phyloP scores from a whole-genome alignment of 2,113 vertebrate species.

The Dicerorhinus sumatrensis region DNA sequence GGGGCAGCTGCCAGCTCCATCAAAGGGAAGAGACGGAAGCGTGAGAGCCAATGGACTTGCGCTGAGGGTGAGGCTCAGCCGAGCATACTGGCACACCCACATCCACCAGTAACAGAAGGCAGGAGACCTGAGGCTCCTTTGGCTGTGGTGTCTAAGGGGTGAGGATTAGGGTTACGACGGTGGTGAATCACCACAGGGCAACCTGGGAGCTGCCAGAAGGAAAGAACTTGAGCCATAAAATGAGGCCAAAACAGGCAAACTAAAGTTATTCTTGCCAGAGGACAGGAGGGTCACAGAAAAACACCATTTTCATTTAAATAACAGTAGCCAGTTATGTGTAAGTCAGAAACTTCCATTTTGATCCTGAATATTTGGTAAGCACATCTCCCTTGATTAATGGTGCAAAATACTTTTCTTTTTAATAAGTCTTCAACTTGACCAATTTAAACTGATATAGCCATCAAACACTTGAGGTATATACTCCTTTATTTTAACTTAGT shows the following conservation, averaged over 20 bases:
- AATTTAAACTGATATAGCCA: background rate
- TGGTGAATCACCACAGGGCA: background rate
- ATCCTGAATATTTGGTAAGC: background rate
- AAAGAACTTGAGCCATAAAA: background rate
- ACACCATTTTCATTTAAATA: background rate
- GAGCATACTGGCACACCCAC: fast-evolving
- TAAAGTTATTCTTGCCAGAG: background rate
- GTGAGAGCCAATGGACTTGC: too few relatives aligned
- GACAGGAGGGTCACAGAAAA: background rate
- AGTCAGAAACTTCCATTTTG: background rate
- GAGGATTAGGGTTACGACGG: background rate
- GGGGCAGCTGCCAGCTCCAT: background rate
- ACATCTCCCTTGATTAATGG: background rate
- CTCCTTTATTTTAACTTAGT: background rate
- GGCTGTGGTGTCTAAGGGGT: background rate
- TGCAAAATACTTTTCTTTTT: background rate
- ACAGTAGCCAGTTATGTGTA: background rate
- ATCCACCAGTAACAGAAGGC: background rate
- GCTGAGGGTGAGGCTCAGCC: background rate
- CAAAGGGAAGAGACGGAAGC: background rate
- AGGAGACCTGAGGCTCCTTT: background rate
- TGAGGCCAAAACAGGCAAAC: background rate
- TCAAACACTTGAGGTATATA: too few relatives aligned
- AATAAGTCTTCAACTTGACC: background rate
- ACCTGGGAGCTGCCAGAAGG: background rate